Evolutionary conservation across 1,140 invertebrate genomes (phyloP).

Genomic region (Antheraea pernyi): DNA sequence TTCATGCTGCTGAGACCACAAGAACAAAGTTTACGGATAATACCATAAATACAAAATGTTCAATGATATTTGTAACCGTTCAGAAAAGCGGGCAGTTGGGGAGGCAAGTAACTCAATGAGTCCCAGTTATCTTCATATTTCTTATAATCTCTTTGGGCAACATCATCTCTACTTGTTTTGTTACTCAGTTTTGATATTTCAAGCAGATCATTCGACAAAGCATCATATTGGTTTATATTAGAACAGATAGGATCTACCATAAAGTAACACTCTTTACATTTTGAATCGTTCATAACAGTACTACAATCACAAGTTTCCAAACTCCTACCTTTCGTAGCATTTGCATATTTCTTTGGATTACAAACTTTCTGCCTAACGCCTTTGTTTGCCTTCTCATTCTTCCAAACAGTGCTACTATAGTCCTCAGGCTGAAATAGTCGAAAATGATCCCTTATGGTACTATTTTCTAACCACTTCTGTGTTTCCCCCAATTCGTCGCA

Average conservation of each 20-base stretch:
- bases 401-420: background rate
- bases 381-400: slow-evolving; percentile 9
- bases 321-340: background rate
- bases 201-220: slow-evolving; percentile 38
- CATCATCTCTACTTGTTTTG: background rate
- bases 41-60: background rate
- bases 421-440: background rate
- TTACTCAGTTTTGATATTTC: slow-evolving; percentile 37
- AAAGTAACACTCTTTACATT: slow-evolving; percentile 26
- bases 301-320: slow-evolving; percentile 28
- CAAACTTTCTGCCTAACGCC: slow-evolving; percentile 24
- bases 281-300: slow-evolving; percentile 11
- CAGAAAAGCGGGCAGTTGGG: slow-evolving; percentile 53
- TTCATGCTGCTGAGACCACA: too few species aligned
- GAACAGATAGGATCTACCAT: slow-evolving; percentile 32
- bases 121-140: slow-evolving; percentile 30
- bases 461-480: background rate
- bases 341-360: slow-evolving; percentile 7
- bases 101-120: slow-evolving; percentile 47
- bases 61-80: slow-evolving; percentile 17
- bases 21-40: background rate
- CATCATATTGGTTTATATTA: slow-evolving; percentile 33
- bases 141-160: background rate
- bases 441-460: background rate
- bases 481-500: slow-evolving; percentile 26